Base-by-base conservation (phyloP, 2,888 invertebrate genomes). In the Rhagonycha fulva region DNA sequence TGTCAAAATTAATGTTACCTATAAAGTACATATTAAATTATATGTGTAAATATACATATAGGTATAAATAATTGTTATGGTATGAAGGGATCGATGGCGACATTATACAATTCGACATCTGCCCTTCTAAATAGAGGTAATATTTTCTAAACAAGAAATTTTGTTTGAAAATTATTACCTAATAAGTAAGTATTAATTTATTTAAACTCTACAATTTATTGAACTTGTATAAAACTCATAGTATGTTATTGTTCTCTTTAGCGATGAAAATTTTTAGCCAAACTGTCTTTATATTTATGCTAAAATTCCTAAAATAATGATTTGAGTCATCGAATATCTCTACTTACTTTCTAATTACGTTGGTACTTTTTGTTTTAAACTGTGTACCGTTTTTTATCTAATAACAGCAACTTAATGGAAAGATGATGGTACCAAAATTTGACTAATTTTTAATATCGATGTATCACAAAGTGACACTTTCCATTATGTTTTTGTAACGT, bases 251-350 rank as follows among this genome's bases (percentile, higher is more conserved):
- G 47, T 47, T 2, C 47, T 47, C 47, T 2, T 47, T 47, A 47
- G 47, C n/a, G 47, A 47, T n/a, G 7, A 47, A 12, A 47, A 47
- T n/a, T 47, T 47, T 7, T 47, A 47, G 47, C 47, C 47, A 47
- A 47, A 47, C n/a, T 47, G 47, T 47, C 47, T n/a, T n/a, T n/a
- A 47, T 47, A 47, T 47, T 47, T 47, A 47, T 26, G 63, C 76
- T 76, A 76, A 60, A 68, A 14, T 71, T 68, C 60, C 76, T 76
- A 76, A 73, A 69, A 68, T 71, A 76, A 69, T 69, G 68, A 63
- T 68, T 60, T 74, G 14, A 72, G 60, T 73, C 47, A 47, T 47
- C 47, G 70, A 73, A 71, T 76, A 76, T 70, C 72, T 23, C 76
- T 73, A 62, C 62, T 24, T 62, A 62, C 63, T 26, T 19, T 26